phyloP scores from a whole-genome alignment of 2,888 invertebrate species.

The Drosophila mimica region DNA sequence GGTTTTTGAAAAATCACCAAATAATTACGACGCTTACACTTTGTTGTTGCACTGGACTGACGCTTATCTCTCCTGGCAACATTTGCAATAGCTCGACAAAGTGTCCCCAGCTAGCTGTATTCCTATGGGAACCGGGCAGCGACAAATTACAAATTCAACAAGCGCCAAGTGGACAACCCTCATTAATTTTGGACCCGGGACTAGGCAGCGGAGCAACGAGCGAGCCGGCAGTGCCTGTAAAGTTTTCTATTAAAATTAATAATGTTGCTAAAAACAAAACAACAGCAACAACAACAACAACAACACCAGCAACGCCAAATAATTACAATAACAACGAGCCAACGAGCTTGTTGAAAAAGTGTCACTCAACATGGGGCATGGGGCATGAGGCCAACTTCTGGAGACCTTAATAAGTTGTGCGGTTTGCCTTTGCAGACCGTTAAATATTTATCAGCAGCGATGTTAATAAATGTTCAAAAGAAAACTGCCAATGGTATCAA shows the following conservation, averaged over 20 bases:
- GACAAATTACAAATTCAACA: constrained; percentile 81
- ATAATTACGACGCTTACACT: constrained; percentile 80
- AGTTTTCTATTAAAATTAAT: constrained; percentile 83
- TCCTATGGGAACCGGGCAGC: constrained; percentile 71
- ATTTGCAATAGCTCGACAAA: constrained; percentile 65
- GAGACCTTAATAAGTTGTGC: constrained; percentile 67
- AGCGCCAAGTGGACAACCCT: constrained; percentile 83
- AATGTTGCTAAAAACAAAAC: constrained; percentile 73
- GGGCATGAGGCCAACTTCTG: constrained; percentile 51
- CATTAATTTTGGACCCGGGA: constrained; percentile 66
- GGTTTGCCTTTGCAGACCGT: constrained; percentile 54
- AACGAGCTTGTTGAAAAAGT: constrained; percentile 62
- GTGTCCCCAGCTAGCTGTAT: constrained; percentile 50
- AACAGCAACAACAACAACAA: constrained; percentile 39
- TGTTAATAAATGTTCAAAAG: constrained; percentile 68
- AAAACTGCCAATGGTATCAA: constrained; percentile 41
- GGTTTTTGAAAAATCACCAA: constrained; percentile 74
- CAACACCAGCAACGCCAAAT: constrained; percentile 23
- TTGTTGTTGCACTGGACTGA: constrained; percentile 72
- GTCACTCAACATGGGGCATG: constrained; percentile 62
- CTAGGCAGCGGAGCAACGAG: background rate
- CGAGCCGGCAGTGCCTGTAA: constrained; percentile 31
- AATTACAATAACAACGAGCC: constrained; percentile 52
- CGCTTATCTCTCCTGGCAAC: constrained; percentile 76
- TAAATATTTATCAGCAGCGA: constrained; percentile 71